Percentiles rank a stretch among this genome's conserved stretches.
Conservation (phyloP, 2,113 vertebrate species). For the crab-eating macaque (Macaca fascicularis) region T2T-MFA8v1.1 NC_088376.1:99885001-99885500, state of each 20-base stretch:
- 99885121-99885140: background rate
- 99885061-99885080: background rate
- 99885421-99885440: background rate
- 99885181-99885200: background rate
- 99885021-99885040: background rate
- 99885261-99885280: background rate
- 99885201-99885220: background rate
- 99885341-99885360: background rate
- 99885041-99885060: background rate
- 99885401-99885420: background rate
- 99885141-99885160: background rate
- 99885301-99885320: accelerated
- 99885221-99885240: background rate
- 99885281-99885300: background rate
- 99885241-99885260: background rate
- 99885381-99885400: background rate
- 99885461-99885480: background rate
- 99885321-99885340: background rate
- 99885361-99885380: background rate
- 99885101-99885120: background rate
- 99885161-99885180: background rate
- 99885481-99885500: background rate
- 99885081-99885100: background rate
- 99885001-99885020: background rate
- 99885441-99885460: background rate